Evolutionary conservation across 2,888 invertebrate genomes (phyloP), one percentile per base, ranked within the genome.

Genomic region (Lithophane socia): DNA sequence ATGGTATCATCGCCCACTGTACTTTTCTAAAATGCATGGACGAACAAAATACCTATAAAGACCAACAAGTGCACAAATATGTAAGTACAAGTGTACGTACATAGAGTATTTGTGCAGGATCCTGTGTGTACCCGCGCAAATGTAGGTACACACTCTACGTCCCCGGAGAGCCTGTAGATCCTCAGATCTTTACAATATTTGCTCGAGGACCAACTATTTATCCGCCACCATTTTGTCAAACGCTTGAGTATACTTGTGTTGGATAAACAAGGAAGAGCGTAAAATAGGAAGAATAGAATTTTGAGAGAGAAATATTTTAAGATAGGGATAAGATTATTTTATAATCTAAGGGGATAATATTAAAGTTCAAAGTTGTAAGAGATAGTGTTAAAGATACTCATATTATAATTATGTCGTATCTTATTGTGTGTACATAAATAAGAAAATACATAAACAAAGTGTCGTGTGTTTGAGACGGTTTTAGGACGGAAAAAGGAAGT

Each of bases 151-250:
- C 82, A 85, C 76, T 87, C 56, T 24, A 77, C 47, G 65, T 81
- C 85, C 87, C 87, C n/a, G 21, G 82, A 78, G 85, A 77, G 66
- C 76, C 68, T 80, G 86, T 79, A 86, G 75, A 82, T 75, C 82
- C 85, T 70, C 69, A 70, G 85, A 81, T 87, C 85, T 84, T 82
- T 78, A 82, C 80, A 82, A 81, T 86, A 76, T 87, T 88, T 87
- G 79, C 56, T 75, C 77, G 24, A 73, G 77, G 64, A 68, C 87
- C 65, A 86, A 82, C 86, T 78, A 69, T 87, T 74, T 86, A 83
- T 86, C 76, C 71, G 61, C 47, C 61, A 77, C 73, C 88, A 77
- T 81, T 88, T 84, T 79, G 87, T 84, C 85, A 84, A 79, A 67
- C 71, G 73, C 69, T 66, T 71, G 49, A 67, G 47, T 44, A 10